Evolutionary conservation across 2,113 vertebrate genomes (phyloP), one percentile per base, ranked within the genome.

Genomic region (Speoplatyrhinus poulsoni): DNA sequence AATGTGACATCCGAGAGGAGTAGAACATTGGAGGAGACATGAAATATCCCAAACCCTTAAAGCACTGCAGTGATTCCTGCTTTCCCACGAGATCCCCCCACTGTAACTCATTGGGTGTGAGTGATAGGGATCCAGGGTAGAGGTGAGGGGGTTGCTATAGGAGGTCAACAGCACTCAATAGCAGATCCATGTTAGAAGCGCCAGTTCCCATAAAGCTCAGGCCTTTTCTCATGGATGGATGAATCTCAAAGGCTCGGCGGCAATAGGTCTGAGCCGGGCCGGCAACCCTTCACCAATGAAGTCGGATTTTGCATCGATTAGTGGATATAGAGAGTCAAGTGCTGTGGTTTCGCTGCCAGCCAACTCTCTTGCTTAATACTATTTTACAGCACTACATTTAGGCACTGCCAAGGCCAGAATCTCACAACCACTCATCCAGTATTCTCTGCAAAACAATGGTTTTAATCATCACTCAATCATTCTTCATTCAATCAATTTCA

Each of bases 101-200:
- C 64, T n/a, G 10, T 13, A 54, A 13, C 52, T 41, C 33, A 8
- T 46, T 41, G 33, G 36, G 9, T 4, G 12, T 53, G 47, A 65
- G 33, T 65, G 56, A 65, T 64, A 47, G 57, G 50, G 63, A 56
- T 54, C 54, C 13, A 1, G 56, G 62, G 26, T 46, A 50, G 49
- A 19, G 55, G 52, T 16, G 12, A 50, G n/a, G 52, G 52, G 55
- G 17, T 46, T 15, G 15, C 16, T 19, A 26, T 26, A 1, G 17
- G 49, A 15, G 48, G 70, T 59, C 54, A 53, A 19, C 47, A 1
- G 13, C 11, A 36, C n/a, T 56, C 13, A 13, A 54, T 69, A 26
- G n/a, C 47, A n/a, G 59, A 62, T 50, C 52, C 52, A 17, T 56
- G 52, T 56, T 46, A 8, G 50, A 55, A 32, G n/a, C 33, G 33